These are phyloP conservation scores for Aricia artaxerxes DNA, from an alignment of 2,888 invertebrate genomes.

Conservation along the genomic window DNA sequence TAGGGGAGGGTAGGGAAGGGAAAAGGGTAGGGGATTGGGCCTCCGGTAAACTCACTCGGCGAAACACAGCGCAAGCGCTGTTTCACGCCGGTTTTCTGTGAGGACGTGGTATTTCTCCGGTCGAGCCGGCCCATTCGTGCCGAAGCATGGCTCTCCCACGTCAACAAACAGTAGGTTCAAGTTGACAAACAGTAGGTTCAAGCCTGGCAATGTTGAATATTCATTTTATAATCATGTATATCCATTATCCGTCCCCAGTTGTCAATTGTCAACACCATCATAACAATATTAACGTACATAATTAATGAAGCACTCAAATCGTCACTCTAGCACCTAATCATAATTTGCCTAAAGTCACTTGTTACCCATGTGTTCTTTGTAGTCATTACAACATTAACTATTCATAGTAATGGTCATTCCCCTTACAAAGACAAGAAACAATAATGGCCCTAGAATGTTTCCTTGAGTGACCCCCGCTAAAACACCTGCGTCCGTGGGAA, in stretches of 20 bases:
- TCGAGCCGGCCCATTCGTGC: too few species aligned
- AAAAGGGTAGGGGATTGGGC: too few species aligned
- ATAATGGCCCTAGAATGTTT: conserved; percentile 44
- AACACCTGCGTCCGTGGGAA: conserved; percentile 58
- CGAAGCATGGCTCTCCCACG: too few species aligned
- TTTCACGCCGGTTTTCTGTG: too few species aligned
- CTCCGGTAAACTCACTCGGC: too few species aligned
- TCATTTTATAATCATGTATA: background rate
- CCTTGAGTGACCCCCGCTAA: conserved; percentile 43
- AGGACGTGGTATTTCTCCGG: too few species aligned
- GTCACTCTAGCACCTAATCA: background rate
- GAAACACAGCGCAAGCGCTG: too few species aligned
- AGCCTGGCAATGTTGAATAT: background rate
- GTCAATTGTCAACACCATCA: conserved; percentile 12
- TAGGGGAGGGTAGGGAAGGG: too few species aligned
- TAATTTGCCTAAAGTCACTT: conserved; percentile 12
- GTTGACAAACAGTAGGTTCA: background rate
- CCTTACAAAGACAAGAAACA: conserved; percentile 44
- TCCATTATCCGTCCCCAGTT: background rate
- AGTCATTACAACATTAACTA: conserved; percentile 53
- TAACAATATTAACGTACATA: conserved; percentile 9
- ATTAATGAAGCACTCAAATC: conserved; percentile 10
- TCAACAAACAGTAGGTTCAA: too few species aligned
- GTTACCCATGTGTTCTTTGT: conserved; percentile 39
- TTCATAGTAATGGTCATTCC: conserved; percentile 53